A percentile compares a stretch with the other conserved stretches of the same genome.
Evolutionary conservation across 2,888 invertebrate genomes (phyloP).

Genomic region (Hipparchia sbordonii): DNA sequence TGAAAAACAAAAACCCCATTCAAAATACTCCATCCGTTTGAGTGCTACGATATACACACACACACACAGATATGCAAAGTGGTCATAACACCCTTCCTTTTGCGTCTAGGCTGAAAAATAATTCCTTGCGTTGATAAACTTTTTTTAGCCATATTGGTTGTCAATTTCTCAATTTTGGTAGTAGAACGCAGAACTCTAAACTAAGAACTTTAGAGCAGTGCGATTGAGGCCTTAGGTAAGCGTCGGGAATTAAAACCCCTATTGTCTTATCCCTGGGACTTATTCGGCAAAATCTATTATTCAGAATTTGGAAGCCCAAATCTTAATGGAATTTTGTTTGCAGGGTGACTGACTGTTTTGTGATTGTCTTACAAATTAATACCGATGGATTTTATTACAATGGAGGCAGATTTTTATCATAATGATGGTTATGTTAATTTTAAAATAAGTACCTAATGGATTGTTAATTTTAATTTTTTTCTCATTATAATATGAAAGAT

Average conservation of each 20-base stretch:
- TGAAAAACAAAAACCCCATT: too few species aligned
- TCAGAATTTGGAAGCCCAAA: neutral
- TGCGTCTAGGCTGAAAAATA: too few species aligned
- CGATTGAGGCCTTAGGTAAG: neutral
- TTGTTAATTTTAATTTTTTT: neutral
- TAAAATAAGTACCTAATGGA: neutral
- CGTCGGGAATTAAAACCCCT: constrained; percentile 5
- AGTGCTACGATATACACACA: too few species aligned
- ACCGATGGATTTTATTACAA: neutral
- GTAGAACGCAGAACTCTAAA: neutral
- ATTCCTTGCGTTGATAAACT: too few species aligned
- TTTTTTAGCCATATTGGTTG: too few species aligned
- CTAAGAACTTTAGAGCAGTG: neutral
- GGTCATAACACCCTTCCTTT: too few species aligned
- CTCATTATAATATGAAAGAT: neutral
- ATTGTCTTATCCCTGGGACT: constrained; percentile 5
- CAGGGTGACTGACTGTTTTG: neutral
- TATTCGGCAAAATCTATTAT: neutral
- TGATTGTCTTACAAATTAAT: neutral
- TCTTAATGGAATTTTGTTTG: constrained; percentile 3
- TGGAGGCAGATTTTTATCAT: neutral
- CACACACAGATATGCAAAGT: too few species aligned
- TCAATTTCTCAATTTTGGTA: neutral
- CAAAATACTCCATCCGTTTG: too few species aligned
- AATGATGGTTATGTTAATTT: neutral